Evolutionary conservation across 2,888 invertebrate species (phyloP).

Genomic region (Caenorhabditis afra): DNA sequence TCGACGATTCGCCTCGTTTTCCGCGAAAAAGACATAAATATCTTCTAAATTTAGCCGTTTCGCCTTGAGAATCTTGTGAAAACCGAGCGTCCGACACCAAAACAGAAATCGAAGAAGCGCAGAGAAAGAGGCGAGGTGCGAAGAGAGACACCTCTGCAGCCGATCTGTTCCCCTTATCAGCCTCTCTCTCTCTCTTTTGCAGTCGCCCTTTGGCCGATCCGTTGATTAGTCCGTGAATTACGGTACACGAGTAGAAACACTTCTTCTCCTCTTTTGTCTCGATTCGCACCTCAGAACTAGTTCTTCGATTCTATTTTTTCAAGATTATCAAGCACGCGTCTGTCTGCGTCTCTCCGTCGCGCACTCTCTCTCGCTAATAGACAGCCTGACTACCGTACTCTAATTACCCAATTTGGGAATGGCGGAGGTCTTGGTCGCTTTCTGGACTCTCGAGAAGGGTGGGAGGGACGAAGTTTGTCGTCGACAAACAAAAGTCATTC

Average conservation of each 20-base stretch:
- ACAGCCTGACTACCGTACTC: slow-evolving; percentile 1
- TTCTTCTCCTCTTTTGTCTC: not conserved
- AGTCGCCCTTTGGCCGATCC: no score
- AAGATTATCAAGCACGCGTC: slow-evolving; percentile 15
- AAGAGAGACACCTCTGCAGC: slow-evolving; percentile 1
- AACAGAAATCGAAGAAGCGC: not conserved
- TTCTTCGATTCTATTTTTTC: slow-evolving; percentile 34
- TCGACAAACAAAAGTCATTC: slow-evolving; percentile 16
- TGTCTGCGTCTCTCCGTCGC: slow-evolving; percentile 17
- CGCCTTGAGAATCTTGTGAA: slow-evolving; percentile 9
- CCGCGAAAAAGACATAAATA: not conserved
- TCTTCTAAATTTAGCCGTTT: slow-evolving; percentile 13
- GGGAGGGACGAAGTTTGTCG: slow-evolving; percentile 3
- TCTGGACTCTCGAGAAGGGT: slow-evolving; percentile 7
- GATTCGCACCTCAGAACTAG: slow-evolving; percentile 23
- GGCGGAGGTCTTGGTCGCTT: not conserved
- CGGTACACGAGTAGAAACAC: not conserved
- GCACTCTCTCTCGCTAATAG: slow-evolving; percentile 7
- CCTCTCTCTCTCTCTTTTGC: not conserved
- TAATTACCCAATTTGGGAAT: slow-evolving; percentile 16
- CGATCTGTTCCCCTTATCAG: not conserved
- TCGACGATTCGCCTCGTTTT: no score
- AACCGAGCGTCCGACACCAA: not conserved
- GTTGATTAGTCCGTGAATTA: no score
- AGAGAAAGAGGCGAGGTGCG: slow-evolving; percentile 7